These are phyloP conservation scores for Lepidurus couesii DNA, from an alignment of 1,140 invertebrate species.

Conservation along the genomic window DNA sequence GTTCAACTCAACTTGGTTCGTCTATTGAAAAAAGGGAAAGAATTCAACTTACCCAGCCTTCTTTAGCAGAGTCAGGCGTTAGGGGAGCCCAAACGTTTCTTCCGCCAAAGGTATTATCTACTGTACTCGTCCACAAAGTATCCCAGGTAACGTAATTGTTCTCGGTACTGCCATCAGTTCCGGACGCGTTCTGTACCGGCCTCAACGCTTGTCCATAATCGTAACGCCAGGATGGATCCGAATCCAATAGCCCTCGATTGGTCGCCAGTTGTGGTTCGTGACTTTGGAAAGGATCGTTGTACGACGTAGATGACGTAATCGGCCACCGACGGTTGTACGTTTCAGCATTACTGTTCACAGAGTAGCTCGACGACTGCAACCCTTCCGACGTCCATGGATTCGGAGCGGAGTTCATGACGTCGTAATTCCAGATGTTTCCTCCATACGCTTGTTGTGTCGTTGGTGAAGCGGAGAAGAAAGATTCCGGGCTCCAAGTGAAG, in stretches of 20 bases:
- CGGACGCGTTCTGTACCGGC: background rate
- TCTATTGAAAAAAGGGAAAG: background rate
- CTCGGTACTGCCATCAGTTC: background rate
- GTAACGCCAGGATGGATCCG: conserved; percentile 2
- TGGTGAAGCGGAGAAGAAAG: conserved; percentile 4
- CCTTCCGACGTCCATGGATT: background rate
- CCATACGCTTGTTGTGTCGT: background rate
- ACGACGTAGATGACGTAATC: background rate
- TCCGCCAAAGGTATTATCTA: background rate
- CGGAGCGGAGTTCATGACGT: background rate
- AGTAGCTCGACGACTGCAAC: background rate
- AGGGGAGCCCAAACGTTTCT: conserved; percentile 3
- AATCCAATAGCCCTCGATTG: background rate
- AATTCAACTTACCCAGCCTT: background rate
- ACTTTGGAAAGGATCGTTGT: background rate
- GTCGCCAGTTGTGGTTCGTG: background rate
- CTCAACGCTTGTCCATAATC: conserved; percentile 5
- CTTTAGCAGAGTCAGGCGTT: background rate
- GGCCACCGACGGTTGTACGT: background rate
- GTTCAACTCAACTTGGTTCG: background rate
- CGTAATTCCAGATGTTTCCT: background rate
- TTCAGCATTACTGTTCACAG: background rate
- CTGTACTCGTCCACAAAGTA: conserved; percentile 19
- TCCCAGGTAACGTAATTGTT: conserved; percentile 4
- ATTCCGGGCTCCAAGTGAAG: background rate